phyloP scores from a whole-genome alignment of 2,888 invertebrate genomes.

The Tryphoninae sp. region DNA sequence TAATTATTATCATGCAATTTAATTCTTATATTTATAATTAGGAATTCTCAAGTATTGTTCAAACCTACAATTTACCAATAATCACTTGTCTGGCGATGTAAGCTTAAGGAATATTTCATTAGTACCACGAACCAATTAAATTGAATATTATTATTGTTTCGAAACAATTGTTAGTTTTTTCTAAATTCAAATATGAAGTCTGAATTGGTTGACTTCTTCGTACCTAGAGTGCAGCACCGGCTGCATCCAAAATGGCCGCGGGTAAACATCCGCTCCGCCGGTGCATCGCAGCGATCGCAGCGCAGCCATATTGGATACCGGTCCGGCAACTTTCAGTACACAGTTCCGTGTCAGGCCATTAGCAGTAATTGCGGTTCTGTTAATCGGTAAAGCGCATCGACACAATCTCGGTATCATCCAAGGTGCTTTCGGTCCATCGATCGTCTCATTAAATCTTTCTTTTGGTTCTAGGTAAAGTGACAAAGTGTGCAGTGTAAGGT shows the following conservation, averaged over 20 bases:
- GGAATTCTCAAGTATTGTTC: too few relatives aligned
- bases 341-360: slow-evolving; percentile 4
- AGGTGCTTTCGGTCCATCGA: neutral
- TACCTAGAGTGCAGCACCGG: slow-evolving; percentile 3
- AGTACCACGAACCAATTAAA: too few relatives aligned
- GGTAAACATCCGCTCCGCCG: slow-evolving; percentile 24
- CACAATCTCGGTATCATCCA: slow-evolving; percentile 9
- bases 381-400: slow-evolving; percentile 21
- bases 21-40: too few relatives aligned
- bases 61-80: too few relatives aligned
- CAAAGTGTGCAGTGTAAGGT: neutral
- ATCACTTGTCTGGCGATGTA: too few relatives aligned
- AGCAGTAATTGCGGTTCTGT: slow-evolving; percentile 1
- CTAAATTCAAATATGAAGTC: too few relatives aligned
- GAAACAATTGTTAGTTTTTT: too few relatives aligned
- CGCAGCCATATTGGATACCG: neutral
- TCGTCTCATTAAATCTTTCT: neutral
- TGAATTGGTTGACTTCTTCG: neutral
- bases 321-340: neutral
- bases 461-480: neutral
- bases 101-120: too few relatives aligned
- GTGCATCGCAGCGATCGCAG: slow-evolving; percentile 22
- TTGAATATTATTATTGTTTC: too few relatives aligned
- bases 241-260: neutral
- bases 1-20: too few relatives aligned